These are phyloP conservation scores for Caenorhabditis macrosperma DNA, from an alignment of 2,888 invertebrate species.

Conservation along the genomic window DNA sequence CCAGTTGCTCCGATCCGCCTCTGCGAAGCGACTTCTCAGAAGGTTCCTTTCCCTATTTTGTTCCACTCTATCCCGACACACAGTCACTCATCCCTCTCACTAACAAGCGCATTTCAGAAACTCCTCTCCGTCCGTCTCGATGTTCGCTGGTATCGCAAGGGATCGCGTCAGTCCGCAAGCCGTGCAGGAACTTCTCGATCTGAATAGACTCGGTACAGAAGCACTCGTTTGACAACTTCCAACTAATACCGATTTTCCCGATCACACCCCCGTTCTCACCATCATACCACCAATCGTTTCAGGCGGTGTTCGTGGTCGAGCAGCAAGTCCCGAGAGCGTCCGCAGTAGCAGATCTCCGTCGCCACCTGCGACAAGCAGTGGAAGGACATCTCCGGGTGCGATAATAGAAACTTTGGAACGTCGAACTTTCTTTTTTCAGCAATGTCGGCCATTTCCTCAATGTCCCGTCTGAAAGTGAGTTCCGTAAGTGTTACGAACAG, in stretches of 20 bases:
- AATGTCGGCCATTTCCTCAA: constrained; percentile 64
- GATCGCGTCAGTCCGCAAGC: constrained; percentile 79
- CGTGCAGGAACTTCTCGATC: constrained; percentile 78
- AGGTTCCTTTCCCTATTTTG: constrained; percentile 34
- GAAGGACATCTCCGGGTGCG: constrained; percentile 68
- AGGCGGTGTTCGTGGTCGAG: constrained; percentile 69
- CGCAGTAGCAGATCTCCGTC: constrained; percentile 77
- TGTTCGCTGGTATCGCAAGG: constrained; percentile 73
- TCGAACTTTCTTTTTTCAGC: constrained; percentile 22
- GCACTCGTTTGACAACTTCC: too few species aligned
- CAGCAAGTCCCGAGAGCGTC: constrained; percentile 77
- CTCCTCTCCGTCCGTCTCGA: constrained; percentile 79
- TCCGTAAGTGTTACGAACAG: constrained; percentile 64
- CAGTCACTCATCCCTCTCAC: neutral
- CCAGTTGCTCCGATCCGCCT: constrained; percentile 47
- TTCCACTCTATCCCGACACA: neutral
- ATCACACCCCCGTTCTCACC: neutral
- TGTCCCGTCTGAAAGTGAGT: constrained; percentile 74
- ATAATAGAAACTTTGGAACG: neutral
- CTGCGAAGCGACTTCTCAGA: constrained; percentile 51
- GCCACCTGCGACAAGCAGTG: constrained; percentile 75
- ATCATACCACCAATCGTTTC: constrained; percentile 3
- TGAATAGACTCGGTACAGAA: constrained; percentile 72
- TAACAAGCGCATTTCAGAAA: constrained; percentile 70
- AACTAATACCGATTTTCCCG: neutral